Percentiles rank a stretch among this genome's conserved stretches.
phyloP scores from a whole-genome alignment of 2,113 vertebrate species.

The Rhinolophus sinicus region DNA sequence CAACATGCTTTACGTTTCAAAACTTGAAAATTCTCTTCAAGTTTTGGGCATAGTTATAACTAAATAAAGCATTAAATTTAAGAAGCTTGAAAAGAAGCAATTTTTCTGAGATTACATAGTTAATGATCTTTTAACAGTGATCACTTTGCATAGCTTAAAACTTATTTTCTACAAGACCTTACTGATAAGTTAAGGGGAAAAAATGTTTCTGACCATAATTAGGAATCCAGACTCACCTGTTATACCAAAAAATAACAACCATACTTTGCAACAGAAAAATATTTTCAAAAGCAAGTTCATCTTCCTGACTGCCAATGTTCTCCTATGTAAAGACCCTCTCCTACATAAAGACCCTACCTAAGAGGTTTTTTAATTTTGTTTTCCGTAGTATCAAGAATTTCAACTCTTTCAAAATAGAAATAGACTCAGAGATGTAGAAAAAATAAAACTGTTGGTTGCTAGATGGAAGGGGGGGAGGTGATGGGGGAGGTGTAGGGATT shows the following conservation, averaged over 20 bases:
- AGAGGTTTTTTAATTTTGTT: neutral
- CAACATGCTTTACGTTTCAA: neutral
- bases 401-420: neutral
- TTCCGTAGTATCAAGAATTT: neutral
- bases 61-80: neutral
- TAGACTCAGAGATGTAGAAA: neutral
- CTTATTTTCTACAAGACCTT: neutral
- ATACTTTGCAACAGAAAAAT: neutral
- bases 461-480: too few relatives aligned
- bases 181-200: neutral
- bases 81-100: neutral
- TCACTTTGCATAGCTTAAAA: too few relatives aligned
- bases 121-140: neutral
- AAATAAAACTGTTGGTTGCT: too few relatives aligned
- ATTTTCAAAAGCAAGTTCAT: constrained; percentile 45
- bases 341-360: neutral
- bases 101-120: neutral
- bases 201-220: neutral
- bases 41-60: neutral
- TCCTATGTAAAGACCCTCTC: neutral
- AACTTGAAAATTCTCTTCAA: neutral
- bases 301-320: neutral
- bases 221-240: neutral
- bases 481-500: too few relatives aligned
- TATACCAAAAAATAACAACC: neutral